Base-by-base conservation (phyloP, 1,140 invertebrate species). In the Bombus vancouverensis region DNA sequence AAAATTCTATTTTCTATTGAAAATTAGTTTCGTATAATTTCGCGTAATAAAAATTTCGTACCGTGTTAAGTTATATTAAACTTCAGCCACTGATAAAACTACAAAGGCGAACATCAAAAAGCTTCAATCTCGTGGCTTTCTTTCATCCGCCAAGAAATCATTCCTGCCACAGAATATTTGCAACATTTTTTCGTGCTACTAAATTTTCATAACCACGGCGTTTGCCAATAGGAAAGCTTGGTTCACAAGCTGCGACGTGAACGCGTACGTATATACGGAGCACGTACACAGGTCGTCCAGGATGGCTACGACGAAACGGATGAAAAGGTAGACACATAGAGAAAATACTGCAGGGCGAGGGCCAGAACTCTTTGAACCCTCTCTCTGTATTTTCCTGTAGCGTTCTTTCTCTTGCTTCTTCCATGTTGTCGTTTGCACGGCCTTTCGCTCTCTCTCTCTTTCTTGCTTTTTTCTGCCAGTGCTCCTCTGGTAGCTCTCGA, bases 291-390 rank as follows among this genome's bases (percentile, higher is more conserved):
- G 9, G 44, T 15, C 25, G 66, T n/a, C 28, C 83, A 80, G 82
- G 68, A 28, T 53, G 71, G 71, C 12, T 59, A 74, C 80, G 68
- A 37, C 57, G 62, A 47, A 79, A 73, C 81, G 78, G 74, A 85
- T 90, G 88, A 87, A 90, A 91, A 89, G 85, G 85, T 88, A 91
- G 89, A 88, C 87, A 82, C 79, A 82, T 71, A 89, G 83, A 87
- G 85, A 91, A 91, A 88, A 87, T 89, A 85, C 57, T 65, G 85
- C 74, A 83, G 87, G 85, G 75, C 87, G 87, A 82, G 85, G 81
- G 75, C 76, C 83, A 88, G 85, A 88, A 88, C 88, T 90, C 91
- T 92, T 92, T 92, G 88, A 92, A 92, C 89, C 91, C 81, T 87
- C 71, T 76, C 85, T 81, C 53, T 71, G 70, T 71, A 53, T 89